Base-by-base conservation (phyloP, 2,797 vertebrate species). In the Limnodromus scolopaceus region DNA sequence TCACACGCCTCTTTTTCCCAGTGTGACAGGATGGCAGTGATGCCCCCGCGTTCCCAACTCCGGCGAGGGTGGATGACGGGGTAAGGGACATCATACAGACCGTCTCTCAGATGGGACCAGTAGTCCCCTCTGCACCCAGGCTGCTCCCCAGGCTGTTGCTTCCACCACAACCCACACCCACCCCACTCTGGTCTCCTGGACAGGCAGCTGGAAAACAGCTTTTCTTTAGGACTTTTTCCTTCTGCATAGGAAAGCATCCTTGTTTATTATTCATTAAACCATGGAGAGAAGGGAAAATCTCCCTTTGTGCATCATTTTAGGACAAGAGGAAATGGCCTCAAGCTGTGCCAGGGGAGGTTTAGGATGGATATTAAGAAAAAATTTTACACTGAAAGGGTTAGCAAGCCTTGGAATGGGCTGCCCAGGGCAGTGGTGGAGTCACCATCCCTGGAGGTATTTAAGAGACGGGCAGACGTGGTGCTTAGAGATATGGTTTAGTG, bases 1-100 rank as follows among this genome's bases (percentile, higher is more conserved):
- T 68, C 1, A 0, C 22, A 24, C 0, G 1, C 24, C 38, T 22
- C 15, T 51, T 39, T 27, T 8, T 23, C 38, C 34, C 64, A 16
- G 11, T 1, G 13, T 27, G 36, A 60, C 36, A 36, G 46, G 8
- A 9, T 9, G 36, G 46, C 34, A 57, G 38, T 8, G 48, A 34
- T 2, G 16, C 16, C 54, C 19, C 57, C 0, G 0, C 4, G 9
- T 9, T 54, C 51, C 36, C 83, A 51, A 12, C 41, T 2, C 1
- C 0, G 16, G 49, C 54, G 11, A 5, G 15, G 13, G 36, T 38
- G 79, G 49, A 23, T 18, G 75, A 39, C 4, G 15, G 20, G 11
- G 23, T 3, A 60, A 39, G 64, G 22, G 58, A 6, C 3, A 2
- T 22, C 30, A 6, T 2, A 1, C 27, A 27, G 70, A 15, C 1